Base-by-base conservation (phyloP, 1,140 invertebrate species). In the Orius insidiosus region DNA sequence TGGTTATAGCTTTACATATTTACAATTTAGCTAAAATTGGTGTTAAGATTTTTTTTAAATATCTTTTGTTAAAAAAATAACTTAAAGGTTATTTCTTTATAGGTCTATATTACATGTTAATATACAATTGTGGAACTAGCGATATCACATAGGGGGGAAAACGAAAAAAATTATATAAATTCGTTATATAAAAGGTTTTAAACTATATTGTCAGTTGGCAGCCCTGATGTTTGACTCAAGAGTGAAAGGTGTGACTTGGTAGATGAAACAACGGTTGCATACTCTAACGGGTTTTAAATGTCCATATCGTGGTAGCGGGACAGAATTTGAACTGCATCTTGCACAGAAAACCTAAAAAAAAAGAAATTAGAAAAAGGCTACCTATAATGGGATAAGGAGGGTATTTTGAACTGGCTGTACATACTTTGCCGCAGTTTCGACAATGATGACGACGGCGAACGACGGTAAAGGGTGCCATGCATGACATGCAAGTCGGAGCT, bases 401-500 rank as follows among this genome's bases (percentile, higher is more conserved):
- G n/a, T n/a, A n/a, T n/a, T n/a, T n/a, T n/a, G n/a, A n/a, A n/a
- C n/a, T n/a, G n/a, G n/a, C n/a, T n/a, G n/a, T n/a, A 40, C 24
- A 47, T 56, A 73, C 72, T 63, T 74, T 75, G 53, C 86, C 85
- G 66, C 85, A 90, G 55, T 86, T 88, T 57, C 93, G 67, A 61
- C 94, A 98, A 61, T 98, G 93, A 64, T 98, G 95, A 16, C 93
- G 68, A 7, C 95, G 73, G 33, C 90, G 75, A 37, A 97, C 86
- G 38, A 97, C 83, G 2, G 92, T 97, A 62, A 98, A 98, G 52
- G 76, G 77, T 1, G 79, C 73, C 15, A 76, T 71, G 62, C 95
- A 99, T 19, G 82, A 75, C 84, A 96, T 95, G 61, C 95, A 99
- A 36, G 79, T 73, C 0, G 85, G 83, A 32, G 88, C 88, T 46